These are phyloP conservation scores for Sebastes minor DNA, from an alignment of 2,797 vertebrate species.

Conservation along the genomic window DNA sequence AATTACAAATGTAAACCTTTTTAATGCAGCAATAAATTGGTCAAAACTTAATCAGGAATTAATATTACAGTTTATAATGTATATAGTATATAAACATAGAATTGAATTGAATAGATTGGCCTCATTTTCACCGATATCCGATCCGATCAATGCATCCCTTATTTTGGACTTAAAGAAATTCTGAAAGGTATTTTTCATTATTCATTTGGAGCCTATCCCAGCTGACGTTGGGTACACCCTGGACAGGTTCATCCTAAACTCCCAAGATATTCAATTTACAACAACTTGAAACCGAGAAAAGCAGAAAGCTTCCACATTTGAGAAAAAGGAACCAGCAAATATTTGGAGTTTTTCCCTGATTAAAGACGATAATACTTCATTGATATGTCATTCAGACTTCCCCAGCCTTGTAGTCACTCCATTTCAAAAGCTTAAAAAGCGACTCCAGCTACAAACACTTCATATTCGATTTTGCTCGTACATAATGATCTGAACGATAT, in stretches of 20 bases:
- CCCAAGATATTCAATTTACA: neutral
- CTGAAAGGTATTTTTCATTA: neutral
- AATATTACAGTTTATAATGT: no score
- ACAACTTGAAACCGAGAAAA: fast-evolving
- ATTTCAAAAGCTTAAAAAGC: neutral
- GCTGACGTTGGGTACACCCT: no score
- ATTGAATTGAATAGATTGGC: no score
- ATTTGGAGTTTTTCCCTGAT: neutral
- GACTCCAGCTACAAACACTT: no score
- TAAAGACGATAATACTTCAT: neutral
- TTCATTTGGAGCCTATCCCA: no score
- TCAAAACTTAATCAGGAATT: fast-evolving
- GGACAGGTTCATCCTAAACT: neutral
- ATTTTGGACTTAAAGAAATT: neutral
- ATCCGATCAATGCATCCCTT: no score
- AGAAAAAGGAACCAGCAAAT: neutral
- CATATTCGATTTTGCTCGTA: neutral
- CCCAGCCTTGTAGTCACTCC: neutral
- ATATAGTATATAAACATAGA: no score
- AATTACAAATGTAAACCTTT: no score
- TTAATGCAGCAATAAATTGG: no score
- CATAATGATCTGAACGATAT: neutral
- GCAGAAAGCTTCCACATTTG: neutral
- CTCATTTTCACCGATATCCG: no score
- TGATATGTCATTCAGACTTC: neutral